phyloP scores from a whole-genome alignment of 2,797 vertebrate species.

The Eulemur albifrons region DNA sequence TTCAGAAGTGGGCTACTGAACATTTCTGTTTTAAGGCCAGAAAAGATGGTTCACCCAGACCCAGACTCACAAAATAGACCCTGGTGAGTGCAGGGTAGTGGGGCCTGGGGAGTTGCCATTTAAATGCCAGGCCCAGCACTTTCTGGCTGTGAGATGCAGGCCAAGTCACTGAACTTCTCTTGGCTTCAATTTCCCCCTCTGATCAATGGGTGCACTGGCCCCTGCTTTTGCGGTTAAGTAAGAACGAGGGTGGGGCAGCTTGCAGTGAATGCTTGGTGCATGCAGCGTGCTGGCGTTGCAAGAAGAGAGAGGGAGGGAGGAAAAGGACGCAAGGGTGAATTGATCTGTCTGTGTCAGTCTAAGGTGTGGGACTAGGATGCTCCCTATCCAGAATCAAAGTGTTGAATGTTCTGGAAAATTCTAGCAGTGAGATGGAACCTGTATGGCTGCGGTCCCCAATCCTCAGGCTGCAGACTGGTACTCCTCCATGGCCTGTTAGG shows the following conservation, averaged over 20 bases:
- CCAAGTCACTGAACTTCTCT: neutral
- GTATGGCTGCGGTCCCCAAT: too few relatives aligned
- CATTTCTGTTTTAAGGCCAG: neutral
- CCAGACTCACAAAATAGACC: neutral
- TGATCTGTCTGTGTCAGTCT: too few relatives aligned
- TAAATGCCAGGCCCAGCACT: neutral
- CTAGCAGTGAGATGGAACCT: neutral
- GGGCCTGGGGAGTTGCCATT: neutral
- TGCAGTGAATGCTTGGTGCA: neutral
- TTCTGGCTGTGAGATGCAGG: neutral
- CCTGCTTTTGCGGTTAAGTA: neutral
- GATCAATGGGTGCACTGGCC: neutral
- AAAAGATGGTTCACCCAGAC: neutral
- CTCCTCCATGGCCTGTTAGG: too few relatives aligned
- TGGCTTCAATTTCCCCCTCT: neutral
- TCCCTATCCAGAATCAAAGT: neutral
- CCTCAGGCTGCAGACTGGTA: too few relatives aligned
- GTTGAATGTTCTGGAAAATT: neutral
- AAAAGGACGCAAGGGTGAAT: rapidly evolving
- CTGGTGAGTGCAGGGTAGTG: neutral
- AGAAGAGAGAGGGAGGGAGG: neutral
- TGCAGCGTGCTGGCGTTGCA: neutral
- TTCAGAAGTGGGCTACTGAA: neutral
- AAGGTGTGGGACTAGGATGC: neutral
- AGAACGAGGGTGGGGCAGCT: neutral